Evolutionary conservation across 2,888 invertebrate genomes (phyloP), one percentile per base, ranked within the genome.

Genomic region (Eristalis tenax): DNA sequence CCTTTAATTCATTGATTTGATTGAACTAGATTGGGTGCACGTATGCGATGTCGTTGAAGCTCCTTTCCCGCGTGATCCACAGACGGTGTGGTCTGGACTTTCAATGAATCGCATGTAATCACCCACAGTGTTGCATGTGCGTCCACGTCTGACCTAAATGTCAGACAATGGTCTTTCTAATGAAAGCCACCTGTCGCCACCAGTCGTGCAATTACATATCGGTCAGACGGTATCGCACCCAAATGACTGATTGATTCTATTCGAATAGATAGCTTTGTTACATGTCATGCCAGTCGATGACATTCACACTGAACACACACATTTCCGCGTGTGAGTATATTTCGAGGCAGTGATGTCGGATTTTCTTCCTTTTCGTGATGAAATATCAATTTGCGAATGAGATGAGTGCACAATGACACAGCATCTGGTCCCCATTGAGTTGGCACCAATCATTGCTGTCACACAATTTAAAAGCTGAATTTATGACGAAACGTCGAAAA

Each of bases 371-470:
- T 11, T 22, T 23, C 32, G 23, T 15, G 4, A 38, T 4, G 23
- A 59, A 57, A 43, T 43, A 76, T 59, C 65, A 75, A 66, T 75
- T 75, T 75, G 18, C 57, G 66, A 59, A 75, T 66, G 75, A 28
- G 43, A 13, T 59, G 22, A 32, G 10, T 6, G 13, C n/a, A 38
- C 13, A 13, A 23, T 65, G 75, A 40, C 65, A 66, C 66, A 66
- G 66, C 66, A 50, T n/a, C 6, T 18, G 43, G 50, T 50, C 50
- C 50, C 50, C 50, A 50, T 50, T 50, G 50, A 50, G 18, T 8
- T 18, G 50, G 18, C 50, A 8, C 50, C 8, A n/a, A 50, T 50
- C 50, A 50, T 50, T 8, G 18, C 18, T 50, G 50, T 50, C 50
- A 50, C 50, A 50, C 6, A 50, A 18, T 50, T 50, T 50, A 18